Evolutionary conservation across 2,113 vertebrate species (phyloP).

Genomic region (Fregetta grallaria): DNA sequence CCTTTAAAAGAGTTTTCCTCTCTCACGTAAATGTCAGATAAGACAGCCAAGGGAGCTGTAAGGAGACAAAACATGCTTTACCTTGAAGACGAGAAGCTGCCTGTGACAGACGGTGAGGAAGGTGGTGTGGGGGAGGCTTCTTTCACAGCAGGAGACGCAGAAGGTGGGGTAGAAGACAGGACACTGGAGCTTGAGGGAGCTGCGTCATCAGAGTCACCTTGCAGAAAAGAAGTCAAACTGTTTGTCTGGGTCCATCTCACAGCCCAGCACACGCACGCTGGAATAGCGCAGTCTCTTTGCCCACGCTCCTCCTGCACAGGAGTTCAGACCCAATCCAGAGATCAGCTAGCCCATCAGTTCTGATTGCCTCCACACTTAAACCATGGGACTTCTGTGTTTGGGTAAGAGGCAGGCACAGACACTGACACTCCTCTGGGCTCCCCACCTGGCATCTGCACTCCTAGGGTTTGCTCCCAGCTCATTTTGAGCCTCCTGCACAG

Average conservation of each 20-base stretch:
- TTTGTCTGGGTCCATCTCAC: neutral
- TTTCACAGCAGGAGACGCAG: constrained; percentile 88
- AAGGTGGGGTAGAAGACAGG: constrained; percentile 91
- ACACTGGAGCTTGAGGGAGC: constrained; percentile 82
- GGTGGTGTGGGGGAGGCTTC: constrained; percentile 93
- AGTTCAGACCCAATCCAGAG: neutral
- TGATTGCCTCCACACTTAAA: neutral
- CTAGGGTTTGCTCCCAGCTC: neutral
- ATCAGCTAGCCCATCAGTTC: neutral
- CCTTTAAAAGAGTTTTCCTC: neutral
- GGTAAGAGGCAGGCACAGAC: neutral
- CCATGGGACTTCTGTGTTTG: accelerated
- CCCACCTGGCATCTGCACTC: neutral
- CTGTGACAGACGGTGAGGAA: constrained; percentile 91
- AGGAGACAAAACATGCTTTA: constrained; percentile 54
- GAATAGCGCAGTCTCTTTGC: neutral
- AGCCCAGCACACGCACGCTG: neutral
- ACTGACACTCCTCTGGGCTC: neutral
- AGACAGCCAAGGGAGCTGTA: neutral
- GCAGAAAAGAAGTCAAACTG: neutral
- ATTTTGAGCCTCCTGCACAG: neutral
- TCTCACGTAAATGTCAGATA: neutral
- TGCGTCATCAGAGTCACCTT: constrained; percentile 97
- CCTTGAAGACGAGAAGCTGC: constrained; percentile 86
- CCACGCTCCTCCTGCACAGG: neutral